Evolutionary conservation across 2,113 vertebrate species (phyloP), one percentile per base, ranked within the genome.

Genomic region (Loxodonta africana): DNA sequence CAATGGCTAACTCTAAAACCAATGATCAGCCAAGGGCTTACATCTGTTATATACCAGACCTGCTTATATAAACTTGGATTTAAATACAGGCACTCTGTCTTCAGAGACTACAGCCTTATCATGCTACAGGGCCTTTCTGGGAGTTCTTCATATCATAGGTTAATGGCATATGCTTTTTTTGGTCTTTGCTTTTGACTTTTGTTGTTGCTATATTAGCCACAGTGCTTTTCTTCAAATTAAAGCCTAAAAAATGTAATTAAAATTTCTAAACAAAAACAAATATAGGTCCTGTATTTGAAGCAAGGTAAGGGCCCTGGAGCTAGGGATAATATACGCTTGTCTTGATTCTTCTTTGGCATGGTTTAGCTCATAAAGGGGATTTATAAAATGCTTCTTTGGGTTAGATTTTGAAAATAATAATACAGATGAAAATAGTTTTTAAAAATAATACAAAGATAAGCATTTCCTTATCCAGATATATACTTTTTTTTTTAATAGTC

Each of bases 251-350:
- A n/a, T 15, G 0, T n/a, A 85, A 85, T 41, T 26, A 78, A 69
- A 63, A 51, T 2, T 44, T 41, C 2, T 44, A 48, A 2, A 41
- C 46, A 87, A 65, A 77, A 65, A 37, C 37, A 37, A 74, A 18
- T 28, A 5, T 37, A 37, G 4, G n/a, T 76, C 1, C 23, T 81
- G 2, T 14, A 8, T 26, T 25, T 25, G 15, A 77, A 69, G 23
- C 14, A 26, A 23, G 1, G 28, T 23, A 9, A 9, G 2, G 3
- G 1, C 1, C 17, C 12, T 71, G 6, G 20, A 12, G 6, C 4
- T 14, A 1, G 25, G 6, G 12, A 12, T 10, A 26, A 26, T 14
- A 8, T 12, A 82, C 23, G 33, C 33, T 57, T 15, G 0, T 3
- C 18, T 73, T 5, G 23, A 2, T 15, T 18, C n/a, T 57, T 46